Evolutionary conservation across 2,113 vertebrate species (phyloP).

Genomic region (Epinephelus moara): DNA sequence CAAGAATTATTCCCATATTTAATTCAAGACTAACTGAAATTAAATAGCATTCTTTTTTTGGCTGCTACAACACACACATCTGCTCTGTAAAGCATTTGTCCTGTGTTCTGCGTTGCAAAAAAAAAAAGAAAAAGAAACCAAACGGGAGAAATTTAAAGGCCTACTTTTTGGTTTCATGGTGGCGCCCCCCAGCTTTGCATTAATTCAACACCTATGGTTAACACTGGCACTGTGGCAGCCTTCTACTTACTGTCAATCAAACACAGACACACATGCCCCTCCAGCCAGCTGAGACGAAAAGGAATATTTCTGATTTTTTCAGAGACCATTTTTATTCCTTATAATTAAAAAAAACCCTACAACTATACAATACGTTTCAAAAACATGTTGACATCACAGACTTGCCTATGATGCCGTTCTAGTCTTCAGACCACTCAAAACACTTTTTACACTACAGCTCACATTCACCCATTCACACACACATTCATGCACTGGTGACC

Average conservation of each 20-base stretch:
- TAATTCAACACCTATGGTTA: neutral
- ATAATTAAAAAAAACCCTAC: neutral
- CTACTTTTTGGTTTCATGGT: neutral
- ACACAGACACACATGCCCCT: neutral
- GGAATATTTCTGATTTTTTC: neutral
- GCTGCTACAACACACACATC: neutral
- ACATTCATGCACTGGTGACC: too few relatives aligned
- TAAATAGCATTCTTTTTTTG: neutral
- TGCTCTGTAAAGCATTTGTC: neutral
- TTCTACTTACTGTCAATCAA: neutral
- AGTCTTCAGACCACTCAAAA: too few relatives aligned
- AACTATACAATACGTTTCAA: neutral
- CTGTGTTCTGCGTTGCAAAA: neutral
- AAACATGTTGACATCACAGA: too few relatives aligned
- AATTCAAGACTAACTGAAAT: neutral
- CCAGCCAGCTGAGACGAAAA: neutral
- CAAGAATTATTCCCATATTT: constrained; percentile 11
- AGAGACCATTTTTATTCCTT: neutral
- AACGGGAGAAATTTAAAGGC: neutral
- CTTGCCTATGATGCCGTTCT: too few relatives aligned
- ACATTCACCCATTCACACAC: too few relatives aligned
- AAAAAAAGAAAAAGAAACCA: neutral
- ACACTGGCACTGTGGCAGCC: neutral
- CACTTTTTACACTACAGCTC: too few relatives aligned
- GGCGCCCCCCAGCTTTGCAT: neutral